Evolutionary conservation across 1,140 invertebrate genomes (phyloP), one percentile per base, ranked within the genome.

Genomic region (Euura saliciscinereae): DNA sequence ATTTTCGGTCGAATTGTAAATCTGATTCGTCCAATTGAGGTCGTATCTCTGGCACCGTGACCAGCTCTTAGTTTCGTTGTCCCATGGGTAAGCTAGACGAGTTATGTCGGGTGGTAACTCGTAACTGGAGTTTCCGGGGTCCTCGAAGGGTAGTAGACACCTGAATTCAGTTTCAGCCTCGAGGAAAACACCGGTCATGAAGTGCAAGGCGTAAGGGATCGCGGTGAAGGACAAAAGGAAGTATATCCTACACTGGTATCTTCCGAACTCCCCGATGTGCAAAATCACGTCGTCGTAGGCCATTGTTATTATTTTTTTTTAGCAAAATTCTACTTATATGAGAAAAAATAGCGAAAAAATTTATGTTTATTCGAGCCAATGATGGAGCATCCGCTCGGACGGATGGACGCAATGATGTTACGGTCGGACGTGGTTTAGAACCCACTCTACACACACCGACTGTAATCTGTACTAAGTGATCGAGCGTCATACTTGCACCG

Each of bases 201-300:
- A 92, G 77, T 93, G 92, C 73, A 93, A 91, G 28, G 91, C 92
- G 80, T 90, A 91, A 6, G 89, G 86, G 73, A 93, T 90, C 6
- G 90, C 89, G 3, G 92, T 91, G 4, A 93, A 79, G 76, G 91
- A 92, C 67, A 93, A 79, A 6, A 93, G 81, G 70, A 92, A 83
- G 78, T 91, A 92, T 43, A 93, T 89, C 51, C 89, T 81, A 79
- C 88, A 89, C 79, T 94, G 92, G 78, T 92, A 93, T 28, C 84
- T 79, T 5, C 92, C 92, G 78, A 93, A 93, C 76, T 92, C 91
- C 4, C 92, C 92, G 73, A 93, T 76, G 45, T 90, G 81, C 2
- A 83, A 74, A 43, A 93, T 83, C 2, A 93, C 86, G 73, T 91
- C 91, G 73, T 93, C 92, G 81, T 92, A 93, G 71, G 89, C 89